These are phyloP conservation scores for Agrilus planipennis DNA, from an alignment of 1,140 invertebrate species.

Conservation along the genomic window DNA sequence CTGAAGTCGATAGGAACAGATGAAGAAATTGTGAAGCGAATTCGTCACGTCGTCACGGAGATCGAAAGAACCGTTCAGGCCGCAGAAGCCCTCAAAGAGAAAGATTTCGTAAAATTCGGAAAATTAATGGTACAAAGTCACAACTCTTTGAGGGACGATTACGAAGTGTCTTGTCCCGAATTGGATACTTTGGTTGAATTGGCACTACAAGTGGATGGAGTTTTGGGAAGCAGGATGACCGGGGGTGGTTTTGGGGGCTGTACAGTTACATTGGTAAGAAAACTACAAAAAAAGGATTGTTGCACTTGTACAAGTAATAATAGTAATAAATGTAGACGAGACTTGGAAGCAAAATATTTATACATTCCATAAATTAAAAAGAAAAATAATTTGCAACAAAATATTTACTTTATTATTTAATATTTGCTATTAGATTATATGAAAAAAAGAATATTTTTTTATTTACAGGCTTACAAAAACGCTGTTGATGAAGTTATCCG, in stretches of 20 bases:
- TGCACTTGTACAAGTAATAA: too few species aligned
- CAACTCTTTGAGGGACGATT: conserved; percentile 71
- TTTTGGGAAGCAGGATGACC: conserved; percentile 82
- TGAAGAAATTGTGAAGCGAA: conserved; percentile 53
- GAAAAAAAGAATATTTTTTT: conserved; percentile 15
- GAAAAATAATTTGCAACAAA: too few species aligned
- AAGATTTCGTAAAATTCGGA: conserved; percentile 62
- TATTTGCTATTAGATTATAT: too few species aligned
- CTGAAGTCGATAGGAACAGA: conserved; percentile 42
- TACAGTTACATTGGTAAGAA: conserved; percentile 70
- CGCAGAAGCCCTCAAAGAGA: conserved; percentile 51
- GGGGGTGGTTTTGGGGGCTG: conserved; percentile 93
- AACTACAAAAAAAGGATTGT: too few species aligned
- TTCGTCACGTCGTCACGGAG: conserved; percentile 76
- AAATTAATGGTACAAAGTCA: conserved; percentile 79
- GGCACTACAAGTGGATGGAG: conserved; percentile 56
- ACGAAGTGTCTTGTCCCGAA: conserved; percentile 81
- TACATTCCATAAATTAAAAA: too few species aligned
- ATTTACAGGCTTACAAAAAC: conserved; percentile 45
- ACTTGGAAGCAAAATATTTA: too few species aligned
- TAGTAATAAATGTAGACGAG: too few species aligned
- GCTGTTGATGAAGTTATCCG: conserved; percentile 49
- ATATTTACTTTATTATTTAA: too few species aligned
- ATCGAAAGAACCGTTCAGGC: conserved; percentile 64
- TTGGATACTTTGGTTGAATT: conserved; percentile 69